Base-by-base conservation (phyloP, 1,140 invertebrate genomes). In the Tetragnatha versicolor region DNA sequence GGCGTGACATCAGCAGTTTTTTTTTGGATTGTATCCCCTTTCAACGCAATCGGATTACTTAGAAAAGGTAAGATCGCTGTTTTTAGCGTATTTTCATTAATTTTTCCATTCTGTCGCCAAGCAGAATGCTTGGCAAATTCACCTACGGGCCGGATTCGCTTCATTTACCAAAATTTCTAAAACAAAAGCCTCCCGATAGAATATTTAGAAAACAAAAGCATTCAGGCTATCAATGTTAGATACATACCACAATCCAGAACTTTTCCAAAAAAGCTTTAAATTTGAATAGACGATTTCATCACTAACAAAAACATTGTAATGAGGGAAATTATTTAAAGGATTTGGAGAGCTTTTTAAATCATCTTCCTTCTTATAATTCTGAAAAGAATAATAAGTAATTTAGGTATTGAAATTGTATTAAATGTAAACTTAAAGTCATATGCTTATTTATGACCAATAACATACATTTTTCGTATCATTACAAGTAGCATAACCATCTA, bases 171-270 rank as follows among this genome's bases (percentile, higher is more conserved):
- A 12, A 25, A 55, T 10, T 10, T 7, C 9, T 55, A 4, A 4
- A 29, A 55, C 22, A 25, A 22, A 55, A 27, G 0, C 14, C 51
- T 55, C 2, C 17, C 5, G 17, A 47, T n/a, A n/a, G 1, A 47
- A n/a, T 1, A 22, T 17, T 47, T 3, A 51, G 5, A 51, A 2
- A 4, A 7, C 10, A 29, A 27, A 55, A 29, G 22, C 25, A 27
- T 7, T 25, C 0, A 12, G 25, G 25, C 27, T 12, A 55, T 29
- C n/a, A 1, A 14, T 3, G 17, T 12, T 29, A 5, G 22, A 2
- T 31, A 68, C 63, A 47, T 68, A 68, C 63, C 63, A 68, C 63
- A 68, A 29, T 45, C 63, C 63, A 25, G 39, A 47, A 31, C 63
- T 68, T 47, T 49, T 68, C 63, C 63, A 68, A 68, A 68, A 68